Conservation (phyloP, 1,140 invertebrate genomes). For the Bursaphelenchus mucronatus region DNA sequence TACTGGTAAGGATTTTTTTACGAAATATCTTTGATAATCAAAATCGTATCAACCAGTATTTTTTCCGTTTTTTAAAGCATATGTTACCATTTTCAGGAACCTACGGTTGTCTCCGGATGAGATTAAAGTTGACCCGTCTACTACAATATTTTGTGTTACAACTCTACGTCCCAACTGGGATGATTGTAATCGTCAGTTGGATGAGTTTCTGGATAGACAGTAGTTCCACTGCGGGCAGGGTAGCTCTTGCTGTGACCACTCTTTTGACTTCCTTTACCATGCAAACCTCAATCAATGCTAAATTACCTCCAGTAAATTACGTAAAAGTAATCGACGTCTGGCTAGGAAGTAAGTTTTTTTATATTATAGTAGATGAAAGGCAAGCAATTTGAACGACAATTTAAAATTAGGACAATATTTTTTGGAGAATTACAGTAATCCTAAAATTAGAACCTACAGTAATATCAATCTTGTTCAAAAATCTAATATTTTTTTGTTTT, state of each 20-base stretch:
- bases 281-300: conserved; percentile 72
- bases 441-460: no score
- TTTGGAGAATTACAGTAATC: no score
- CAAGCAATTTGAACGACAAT: not conserved
- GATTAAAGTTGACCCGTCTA: conserved; percentile 31
- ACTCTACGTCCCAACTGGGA: conserved; percentile 40
- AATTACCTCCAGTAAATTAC: conserved; percentile 80
- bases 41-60: not conserved
- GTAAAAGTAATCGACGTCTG: conserved; percentile 78
- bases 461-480: no score
- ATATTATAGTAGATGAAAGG: not conserved
- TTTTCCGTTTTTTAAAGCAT: not conserved
- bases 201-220: conserved; percentile 34
- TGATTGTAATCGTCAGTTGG: conserved; percentile 36
- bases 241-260: conserved; percentile 49
- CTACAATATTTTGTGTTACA: conserved; percentile 49
- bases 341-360: conserved; percentile 69
- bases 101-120: conserved; percentile 46
- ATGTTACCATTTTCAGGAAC: conserved; percentile 22
- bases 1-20: conserved; percentile 35
- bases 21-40: not conserved
- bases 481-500: not conserved
- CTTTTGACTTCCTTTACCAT: conserved; percentile 46
- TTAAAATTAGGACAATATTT: not conserved
- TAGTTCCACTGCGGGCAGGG: conserved; percentile 41